Evolutionary conservation across 2,888 invertebrate genomes (phyloP).

Genomic region (Gandaritis pyraliata): DNA sequence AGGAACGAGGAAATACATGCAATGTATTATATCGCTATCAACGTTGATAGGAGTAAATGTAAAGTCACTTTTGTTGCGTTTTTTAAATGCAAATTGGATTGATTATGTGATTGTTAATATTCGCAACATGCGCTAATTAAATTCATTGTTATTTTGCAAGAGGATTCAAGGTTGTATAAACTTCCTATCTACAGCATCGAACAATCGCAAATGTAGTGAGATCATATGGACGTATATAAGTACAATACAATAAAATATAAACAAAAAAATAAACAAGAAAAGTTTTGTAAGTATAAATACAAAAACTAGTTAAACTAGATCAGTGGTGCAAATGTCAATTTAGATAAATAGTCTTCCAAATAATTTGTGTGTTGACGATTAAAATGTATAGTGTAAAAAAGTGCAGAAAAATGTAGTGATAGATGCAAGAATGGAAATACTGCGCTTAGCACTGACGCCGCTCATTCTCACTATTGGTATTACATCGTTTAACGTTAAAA

Average conservation of each 20-base stretch:
- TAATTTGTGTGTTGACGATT: constrained; percentile 6
- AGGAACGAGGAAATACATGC: too few species aligned
- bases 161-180: constrained; percentile 28
- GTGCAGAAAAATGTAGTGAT: not conserved
- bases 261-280: not conserved
- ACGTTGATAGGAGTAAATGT: constrained; percentile 21
- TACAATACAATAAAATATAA: too few species aligned
- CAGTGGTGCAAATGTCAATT: constrained; percentile 8
- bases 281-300: too few species aligned
- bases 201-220: constrained; percentile 5
- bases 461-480: constrained; percentile 64
- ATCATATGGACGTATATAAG: not conserved
- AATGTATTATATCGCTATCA: not conserved
- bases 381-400: constrained; percentile 13
- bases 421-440: constrained; percentile 61
- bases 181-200: not conserved
- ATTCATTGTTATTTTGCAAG: constrained; percentile 22
- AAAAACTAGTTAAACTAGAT: not conserved
- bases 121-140: constrained; percentile 31
- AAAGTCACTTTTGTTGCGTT: constrained; percentile 22
- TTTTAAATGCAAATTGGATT: constrained; percentile 29
- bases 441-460: constrained; percentile 65
- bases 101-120: constrained; percentile 27
- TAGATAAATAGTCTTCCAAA: constrained; percentile 25
- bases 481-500: constrained; percentile 42